phyloP scores from a whole-genome alignment of 2,113 vertebrate genomes.

The Albula glossodonta region DNA sequence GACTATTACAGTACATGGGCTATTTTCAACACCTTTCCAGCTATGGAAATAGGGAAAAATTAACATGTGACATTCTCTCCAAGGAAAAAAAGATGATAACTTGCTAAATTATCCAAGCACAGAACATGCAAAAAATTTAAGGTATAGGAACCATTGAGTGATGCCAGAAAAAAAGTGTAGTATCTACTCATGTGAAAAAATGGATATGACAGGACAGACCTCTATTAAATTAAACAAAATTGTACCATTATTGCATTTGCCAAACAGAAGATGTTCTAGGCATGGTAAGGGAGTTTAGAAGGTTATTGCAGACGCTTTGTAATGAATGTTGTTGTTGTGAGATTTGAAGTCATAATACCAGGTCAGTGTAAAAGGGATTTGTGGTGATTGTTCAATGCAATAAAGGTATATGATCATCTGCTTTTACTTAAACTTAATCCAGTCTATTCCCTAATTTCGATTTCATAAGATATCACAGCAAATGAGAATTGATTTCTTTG shows the following conservation, averaged over 20 bases:
- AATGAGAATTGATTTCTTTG: neutral
- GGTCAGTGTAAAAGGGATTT: neutral
- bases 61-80: neutral
- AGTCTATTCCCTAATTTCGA: neutral
- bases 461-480: neutral
- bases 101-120: neutral
- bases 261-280: too few species aligned
- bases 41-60: neutral
- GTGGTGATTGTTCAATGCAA: neutral
- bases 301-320: neutral
- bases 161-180: neutral
- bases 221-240: neutral
- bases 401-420: neutral
- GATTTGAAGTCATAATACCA: neutral
- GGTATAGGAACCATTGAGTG: neutral
- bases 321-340: neutral
- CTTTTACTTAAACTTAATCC: neutral
- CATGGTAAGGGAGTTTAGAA: neutral
- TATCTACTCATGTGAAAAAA: neutral
- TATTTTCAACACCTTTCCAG: slow-evolving; percentile 1
- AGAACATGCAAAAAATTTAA: neutral
- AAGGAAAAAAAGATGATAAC: neutral
- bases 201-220: neutral
- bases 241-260: neutral
- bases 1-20: neutral